Conservation (phyloP, 2,797 vertebrate genomes). For the Melopsittacus undulatus region DNA sequence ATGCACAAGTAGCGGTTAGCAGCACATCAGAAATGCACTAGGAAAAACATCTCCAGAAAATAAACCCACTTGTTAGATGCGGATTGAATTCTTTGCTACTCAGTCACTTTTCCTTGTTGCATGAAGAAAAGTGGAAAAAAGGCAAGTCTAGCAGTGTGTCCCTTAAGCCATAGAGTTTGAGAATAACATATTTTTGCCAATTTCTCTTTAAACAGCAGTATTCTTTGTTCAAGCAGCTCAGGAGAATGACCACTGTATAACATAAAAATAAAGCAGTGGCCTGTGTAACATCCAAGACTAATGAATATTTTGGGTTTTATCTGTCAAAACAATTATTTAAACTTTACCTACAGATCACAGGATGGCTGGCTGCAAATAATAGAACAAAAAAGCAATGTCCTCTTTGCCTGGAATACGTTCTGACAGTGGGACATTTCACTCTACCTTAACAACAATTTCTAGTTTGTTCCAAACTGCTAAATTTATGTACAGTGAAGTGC, state of each 20-base stretch:
- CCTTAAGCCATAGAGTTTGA: background rate
- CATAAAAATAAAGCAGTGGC: background rate
- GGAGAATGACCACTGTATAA: background rate
- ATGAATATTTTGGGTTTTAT: background rate
- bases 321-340: background rate
- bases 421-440: background rate
- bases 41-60: background rate
- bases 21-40: background rate
- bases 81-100: background rate
- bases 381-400: background rate
- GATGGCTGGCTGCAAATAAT: background rate
- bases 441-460: background rate
- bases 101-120: background rate
- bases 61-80: background rate
- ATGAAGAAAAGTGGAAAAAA: background rate
- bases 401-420: background rate
- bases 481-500: background rate
- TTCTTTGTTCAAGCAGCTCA: background rate
- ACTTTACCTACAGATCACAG: background rate
- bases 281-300: background rate
- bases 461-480: background rate
- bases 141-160: background rate
- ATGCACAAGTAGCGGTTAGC: background rate
- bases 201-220: background rate
- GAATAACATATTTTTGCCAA: background rate